phyloP scores from a whole-genome alignment of 2,888 invertebrate genomes.

The Leptopilina drosophilae region DNA sequence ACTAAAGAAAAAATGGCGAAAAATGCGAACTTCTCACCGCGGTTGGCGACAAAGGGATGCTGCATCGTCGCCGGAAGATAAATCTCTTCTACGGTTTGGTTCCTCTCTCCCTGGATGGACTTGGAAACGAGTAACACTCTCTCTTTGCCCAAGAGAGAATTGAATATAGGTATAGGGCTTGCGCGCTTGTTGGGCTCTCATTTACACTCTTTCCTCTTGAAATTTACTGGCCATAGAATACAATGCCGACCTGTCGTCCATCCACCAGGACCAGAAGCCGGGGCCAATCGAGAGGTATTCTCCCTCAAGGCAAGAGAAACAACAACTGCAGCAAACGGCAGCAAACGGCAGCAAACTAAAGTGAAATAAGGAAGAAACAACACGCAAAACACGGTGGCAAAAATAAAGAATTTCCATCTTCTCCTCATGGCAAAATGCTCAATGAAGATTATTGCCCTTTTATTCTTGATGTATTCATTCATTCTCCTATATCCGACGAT shows the following conservation, averaged over 20 bases:
- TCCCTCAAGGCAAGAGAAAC: slow-evolving; percentile 10
- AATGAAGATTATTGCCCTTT: slow-evolving; percentile 31
- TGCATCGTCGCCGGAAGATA: slow-evolving; percentile 66
- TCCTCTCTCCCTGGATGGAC: slow-evolving; percentile 52
- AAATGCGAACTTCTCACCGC: slow-evolving; percentile 76
- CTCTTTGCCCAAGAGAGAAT: slow-evolving; percentile 30
- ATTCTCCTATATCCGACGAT: background rate
- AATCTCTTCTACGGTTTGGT: slow-evolving; percentile 60
- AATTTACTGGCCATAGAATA: slow-evolving; percentile 76
- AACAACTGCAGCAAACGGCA: slow-evolving; percentile 9
- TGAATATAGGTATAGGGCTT: slow-evolving; percentile 38
- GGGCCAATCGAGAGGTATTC: slow-evolving; percentile 63
- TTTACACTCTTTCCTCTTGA: slow-evolving; percentile 73
- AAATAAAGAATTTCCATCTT: slow-evolving; percentile 35
- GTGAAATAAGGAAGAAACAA: background rate
- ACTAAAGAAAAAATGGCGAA: slow-evolving; percentile 70
- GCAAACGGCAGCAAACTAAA: background rate
- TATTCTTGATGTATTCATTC: slow-evolving; percentile 30
- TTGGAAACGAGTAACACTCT: slow-evolving; percentile 53
- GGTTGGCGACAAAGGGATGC: slow-evolving; percentile 72
- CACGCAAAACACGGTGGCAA: background rate
- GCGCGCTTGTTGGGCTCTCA: slow-evolving; percentile 65
- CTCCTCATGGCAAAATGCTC: slow-evolving; percentile 30
- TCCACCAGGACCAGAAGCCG: slow-evolving; percentile 69
- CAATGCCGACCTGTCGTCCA: slow-evolving; percentile 77